Evolutionary conservation across 2,797 vertebrate genomes (phyloP).

Genomic region (Brachymystax lenok): DNA sequence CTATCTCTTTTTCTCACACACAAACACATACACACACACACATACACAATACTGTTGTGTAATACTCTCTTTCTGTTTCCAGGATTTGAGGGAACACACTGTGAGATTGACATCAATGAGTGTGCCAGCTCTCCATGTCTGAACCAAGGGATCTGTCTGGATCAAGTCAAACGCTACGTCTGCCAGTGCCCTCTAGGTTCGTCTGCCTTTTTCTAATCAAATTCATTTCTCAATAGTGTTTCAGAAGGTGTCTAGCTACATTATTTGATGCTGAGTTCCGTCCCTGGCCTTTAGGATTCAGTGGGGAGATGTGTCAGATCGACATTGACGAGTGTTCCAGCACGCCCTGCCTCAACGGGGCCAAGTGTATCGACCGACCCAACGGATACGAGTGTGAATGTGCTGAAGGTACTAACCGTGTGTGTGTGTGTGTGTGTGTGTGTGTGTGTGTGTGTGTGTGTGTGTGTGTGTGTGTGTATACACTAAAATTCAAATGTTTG

Average conservation of each 20-base stretch:
- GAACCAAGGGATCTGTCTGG: conserved; percentile 88
- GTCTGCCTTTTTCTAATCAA: conserved; percentile 29
- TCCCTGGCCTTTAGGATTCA: conserved; percentile 72
- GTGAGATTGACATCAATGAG: conserved; percentile 87
- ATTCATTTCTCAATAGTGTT: neutral
- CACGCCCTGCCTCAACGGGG: conserved; percentile 82
- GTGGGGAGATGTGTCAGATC: conserved; percentile 79
- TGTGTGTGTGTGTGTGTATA: too few relatives aligned
- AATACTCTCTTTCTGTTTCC: conserved; percentile 27
- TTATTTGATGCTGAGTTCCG: neutral
- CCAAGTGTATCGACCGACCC: conserved; percentile 81
- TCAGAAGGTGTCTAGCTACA: neutral
- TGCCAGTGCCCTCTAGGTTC: conserved; percentile 90
- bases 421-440: too few relatives aligned
- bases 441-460: too few relatives aligned
- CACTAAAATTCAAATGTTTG: too few relatives aligned
- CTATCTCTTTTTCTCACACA: neutral
- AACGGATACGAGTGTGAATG: conserved; percentile 83
- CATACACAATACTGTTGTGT: neutral
- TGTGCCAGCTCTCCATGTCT: conserved; percentile 92
- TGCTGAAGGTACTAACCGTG: conserved; percentile 74
- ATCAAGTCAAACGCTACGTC: conserved; percentile 88
- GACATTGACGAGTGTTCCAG: conserved; percentile 84
- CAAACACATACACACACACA: conserved; percentile 7
- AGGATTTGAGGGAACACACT: conserved; percentile 90